Conservation (phyloP, 1,140 invertebrate species). For the Euwallacea fornicatus region DNA sequence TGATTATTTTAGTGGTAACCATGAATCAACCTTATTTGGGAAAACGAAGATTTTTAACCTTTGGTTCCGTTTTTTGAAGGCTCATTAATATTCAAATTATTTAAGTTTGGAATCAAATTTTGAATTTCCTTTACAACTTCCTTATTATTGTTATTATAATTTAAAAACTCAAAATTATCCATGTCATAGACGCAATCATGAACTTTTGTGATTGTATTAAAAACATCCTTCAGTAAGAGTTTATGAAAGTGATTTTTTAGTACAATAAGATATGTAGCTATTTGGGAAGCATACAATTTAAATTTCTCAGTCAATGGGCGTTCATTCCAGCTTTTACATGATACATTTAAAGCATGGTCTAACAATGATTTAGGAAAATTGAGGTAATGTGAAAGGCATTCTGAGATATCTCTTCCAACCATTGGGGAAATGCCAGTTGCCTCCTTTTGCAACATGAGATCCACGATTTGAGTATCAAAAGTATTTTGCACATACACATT, state of each 20-base stretch:
- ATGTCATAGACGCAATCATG: conserved; percentile 34
- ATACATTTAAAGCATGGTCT: conserved; percentile 23
- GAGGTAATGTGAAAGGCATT: conserved; percentile 36
- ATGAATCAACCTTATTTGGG: no score
- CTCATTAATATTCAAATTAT: background rate
- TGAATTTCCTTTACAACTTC: conserved; percentile 31
- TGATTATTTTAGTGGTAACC: no score
- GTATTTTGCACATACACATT: conserved; percentile 35
- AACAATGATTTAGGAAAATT: conserved; percentile 35
- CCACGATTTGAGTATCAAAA: conserved; percentile 40
- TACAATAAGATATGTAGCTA: conserved; percentile 35
- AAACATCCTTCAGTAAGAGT: conserved; percentile 31
- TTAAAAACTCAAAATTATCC: conserved; percentile 32
- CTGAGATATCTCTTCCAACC: conserved; percentile 25
- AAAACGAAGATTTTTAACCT: no score
- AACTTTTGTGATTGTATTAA: conserved; percentile 26
- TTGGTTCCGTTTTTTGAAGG: no score
- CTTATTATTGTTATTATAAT: conserved; percentile 18
- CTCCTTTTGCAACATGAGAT: conserved; percentile 37
- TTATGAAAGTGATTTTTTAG: conserved; percentile 36
- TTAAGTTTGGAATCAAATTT: conserved; percentile 31
- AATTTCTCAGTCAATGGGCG: conserved; percentile 33
- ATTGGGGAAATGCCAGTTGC: conserved; percentile 7
- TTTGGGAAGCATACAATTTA: conserved; percentile 35
- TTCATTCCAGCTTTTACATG: conserved; percentile 29